Evolutionary conservation across 2,113 vertebrate genomes (phyloP).

Genomic region (Numenius arquata): DNA sequence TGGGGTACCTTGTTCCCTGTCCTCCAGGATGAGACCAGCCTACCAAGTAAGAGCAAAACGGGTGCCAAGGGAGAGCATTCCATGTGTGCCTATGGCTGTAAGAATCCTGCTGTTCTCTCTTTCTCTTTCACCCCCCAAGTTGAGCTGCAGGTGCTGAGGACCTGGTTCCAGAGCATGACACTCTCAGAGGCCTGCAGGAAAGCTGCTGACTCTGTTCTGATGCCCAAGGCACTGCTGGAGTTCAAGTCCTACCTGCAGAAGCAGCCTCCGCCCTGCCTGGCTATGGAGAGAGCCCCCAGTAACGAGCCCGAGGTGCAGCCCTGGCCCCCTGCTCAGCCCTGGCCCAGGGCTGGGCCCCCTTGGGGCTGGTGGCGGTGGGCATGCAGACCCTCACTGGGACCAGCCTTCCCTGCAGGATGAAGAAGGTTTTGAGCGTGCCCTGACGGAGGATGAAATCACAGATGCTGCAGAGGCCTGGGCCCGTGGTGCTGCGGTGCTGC

Average conservation of each 20-base stretch:
- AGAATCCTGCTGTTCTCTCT: not conserved
- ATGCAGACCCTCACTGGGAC: accelerated
- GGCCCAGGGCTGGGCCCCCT: accelerated
- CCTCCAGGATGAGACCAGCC: conserved; percentile 69
- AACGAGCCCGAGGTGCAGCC: conserved; percentile 78
- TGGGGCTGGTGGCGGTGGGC: accelerated
- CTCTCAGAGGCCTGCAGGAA: conserved; percentile 72
- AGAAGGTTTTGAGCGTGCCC: conserved; percentile 64
- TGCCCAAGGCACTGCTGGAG: conserved; percentile 71
- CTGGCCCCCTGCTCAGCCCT: not conserved
- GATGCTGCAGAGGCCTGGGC: conserved; percentile 76
- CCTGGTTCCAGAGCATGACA: conserved; percentile 84
- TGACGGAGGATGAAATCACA: conserved; percentile 85
- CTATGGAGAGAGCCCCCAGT: conserved; percentile 59
- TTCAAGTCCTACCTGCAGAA: conserved; percentile 84
- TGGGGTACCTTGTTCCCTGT: conserved; percentile 85
- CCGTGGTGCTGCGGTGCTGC: conserved; percentile 46
- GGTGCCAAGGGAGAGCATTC: not conserved
- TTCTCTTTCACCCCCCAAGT: conserved; percentile 45
- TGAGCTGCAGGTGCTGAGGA: conserved; percentile 69
- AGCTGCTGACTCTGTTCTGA: conserved; percentile 74
- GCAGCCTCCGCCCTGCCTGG: conserved; percentile 70
- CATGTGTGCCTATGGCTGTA: accelerated
- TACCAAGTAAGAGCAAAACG: conserved; percentile 54
- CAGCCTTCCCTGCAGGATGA: conserved; percentile 59